Conservation (phyloP, 2,888 invertebrate species). For the Morpho deidamia region DNA sequence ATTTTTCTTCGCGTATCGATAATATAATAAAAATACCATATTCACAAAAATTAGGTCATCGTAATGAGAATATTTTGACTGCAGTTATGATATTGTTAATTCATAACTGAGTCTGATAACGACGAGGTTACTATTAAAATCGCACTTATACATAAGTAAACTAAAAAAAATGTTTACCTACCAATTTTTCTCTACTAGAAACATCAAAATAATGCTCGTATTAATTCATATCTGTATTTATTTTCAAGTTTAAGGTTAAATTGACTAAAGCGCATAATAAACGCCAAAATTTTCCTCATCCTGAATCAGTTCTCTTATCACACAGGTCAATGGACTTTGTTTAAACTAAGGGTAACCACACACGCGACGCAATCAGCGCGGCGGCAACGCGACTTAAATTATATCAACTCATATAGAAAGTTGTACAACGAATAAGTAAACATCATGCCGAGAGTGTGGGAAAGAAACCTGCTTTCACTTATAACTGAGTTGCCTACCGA, state of each 20-base stretch:
- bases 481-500: not conserved
- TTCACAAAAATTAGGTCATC: no score
- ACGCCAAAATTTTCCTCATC: conserved; percentile 21
- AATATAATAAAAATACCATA: no score
- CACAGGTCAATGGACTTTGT: conserved; percentile 26
- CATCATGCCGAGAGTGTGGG: no score
- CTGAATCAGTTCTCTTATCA: conserved; percentile 27
- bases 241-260: conserved; percentile 23
- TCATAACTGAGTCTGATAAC: no score
- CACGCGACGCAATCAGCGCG: conserved; percentile 8
- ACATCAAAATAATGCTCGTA: not conserved
- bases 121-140: no score
- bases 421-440: not conserved
- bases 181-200: no score
- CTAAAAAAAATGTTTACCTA: no score
- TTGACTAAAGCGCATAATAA: conserved; percentile 10
- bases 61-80: no score
- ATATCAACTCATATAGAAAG: not conserved
- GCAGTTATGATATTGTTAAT: no score
- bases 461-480: no score
- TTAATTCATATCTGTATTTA: not conserved
- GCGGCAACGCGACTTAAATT: not conserved
- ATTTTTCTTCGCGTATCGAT: no score
- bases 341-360: conserved; percentile 19
- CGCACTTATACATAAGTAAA: no score